A percentile compares a stretch with the other conserved stretches of the same genome.
phyloP scores from a whole-genome alignment of 1,140 invertebrate species.

The Apis dorsata region DNA sequence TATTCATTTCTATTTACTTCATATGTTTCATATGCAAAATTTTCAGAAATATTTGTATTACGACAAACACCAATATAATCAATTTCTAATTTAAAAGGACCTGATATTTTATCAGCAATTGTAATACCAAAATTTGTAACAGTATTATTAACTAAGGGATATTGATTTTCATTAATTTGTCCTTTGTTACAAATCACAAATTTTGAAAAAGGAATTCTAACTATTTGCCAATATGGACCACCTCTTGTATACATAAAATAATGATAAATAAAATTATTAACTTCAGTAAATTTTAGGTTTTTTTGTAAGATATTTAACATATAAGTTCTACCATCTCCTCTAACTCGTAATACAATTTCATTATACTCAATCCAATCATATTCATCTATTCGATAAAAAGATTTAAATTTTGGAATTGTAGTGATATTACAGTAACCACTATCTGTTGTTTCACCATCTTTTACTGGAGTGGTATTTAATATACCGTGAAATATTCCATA shows the following conservation, averaged over 20 bases:
- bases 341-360: slow-evolving; percentile 89
- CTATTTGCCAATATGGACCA: slow-evolving; percentile 97
- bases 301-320: slow-evolving; percentile 87
- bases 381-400: slow-evolving; percentile 87
- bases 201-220: slow-evolving; percentile 97
- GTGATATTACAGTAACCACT: slow-evolving; percentile 90
- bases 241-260: slow-evolving; percentile 94
- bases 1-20: not conserved
- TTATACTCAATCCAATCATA: slow-evolving; percentile 90
- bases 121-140: slow-evolving; percentile 91
- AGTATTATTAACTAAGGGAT: slow-evolving; percentile 80
- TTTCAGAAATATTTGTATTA: slow-evolving; percentile 88
- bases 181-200: slow-evolving; percentile 93
- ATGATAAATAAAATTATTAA: slow-evolving; percentile 85
- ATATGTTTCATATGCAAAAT: slow-evolving; percentile 95
- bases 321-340: slow-evolving; percentile 96
- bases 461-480: slow-evolving; percentile 85
- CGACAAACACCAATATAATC: slow-evolving; percentile 93
- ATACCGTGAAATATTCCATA: slow-evolving; percentile 89
- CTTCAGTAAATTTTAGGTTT: slow-evolving; percentile 89
- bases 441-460: slow-evolving; percentile 88
- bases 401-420: slow-evolving; percentile 85
- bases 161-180: slow-evolving; percentile 91
- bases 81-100: slow-evolving; percentile 94
- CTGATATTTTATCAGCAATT: slow-evolving; percentile 87